These are phyloP conservation scores for Pelodiscus sinensis DNA, from an alignment of 2,113 vertebrate species.

Conservation along the genomic window DNA sequence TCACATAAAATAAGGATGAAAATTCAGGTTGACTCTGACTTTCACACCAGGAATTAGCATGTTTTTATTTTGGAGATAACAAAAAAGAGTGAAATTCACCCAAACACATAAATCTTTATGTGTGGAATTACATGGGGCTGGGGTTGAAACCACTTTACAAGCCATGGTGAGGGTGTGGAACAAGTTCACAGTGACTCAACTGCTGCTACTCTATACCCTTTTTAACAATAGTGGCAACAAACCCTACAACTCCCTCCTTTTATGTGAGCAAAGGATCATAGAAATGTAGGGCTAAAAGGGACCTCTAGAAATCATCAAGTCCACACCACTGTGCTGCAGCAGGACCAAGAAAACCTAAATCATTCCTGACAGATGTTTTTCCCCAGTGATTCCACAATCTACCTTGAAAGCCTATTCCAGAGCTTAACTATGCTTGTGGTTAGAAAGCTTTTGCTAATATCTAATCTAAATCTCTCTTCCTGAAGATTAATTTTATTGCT, in stretches of 20 bases:
- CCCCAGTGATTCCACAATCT: background rate
- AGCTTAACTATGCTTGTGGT: background rate
- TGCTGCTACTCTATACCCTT: background rate
- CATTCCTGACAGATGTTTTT: background rate
- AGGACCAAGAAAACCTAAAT: background rate
- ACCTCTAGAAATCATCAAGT: background rate
- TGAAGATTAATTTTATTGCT: background rate
- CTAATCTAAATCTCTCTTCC: background rate
- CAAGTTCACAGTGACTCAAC: fast-evolving
- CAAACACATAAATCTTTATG: background rate
- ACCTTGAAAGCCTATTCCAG: background rate
- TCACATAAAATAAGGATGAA: background rate
- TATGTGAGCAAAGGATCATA: background rate
- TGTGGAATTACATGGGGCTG: fast-evolving
- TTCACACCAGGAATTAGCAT: background rate
- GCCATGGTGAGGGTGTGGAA: background rate
- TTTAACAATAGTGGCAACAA: background rate
- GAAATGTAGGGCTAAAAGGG: background rate
- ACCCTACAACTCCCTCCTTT: background rate
- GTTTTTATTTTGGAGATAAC: background rate
- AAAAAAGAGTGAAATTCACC: background rate
- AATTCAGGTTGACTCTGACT: background rate
- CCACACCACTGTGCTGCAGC: background rate
- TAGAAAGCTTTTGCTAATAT: background rate
- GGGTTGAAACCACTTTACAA: background rate